A percentile compares a stretch with the other conserved stretches of the same genome.
Evolutionary conservation across 1,140 invertebrate species (phyloP).

Genomic region (Maconellicoccus hirsutus): DNA sequence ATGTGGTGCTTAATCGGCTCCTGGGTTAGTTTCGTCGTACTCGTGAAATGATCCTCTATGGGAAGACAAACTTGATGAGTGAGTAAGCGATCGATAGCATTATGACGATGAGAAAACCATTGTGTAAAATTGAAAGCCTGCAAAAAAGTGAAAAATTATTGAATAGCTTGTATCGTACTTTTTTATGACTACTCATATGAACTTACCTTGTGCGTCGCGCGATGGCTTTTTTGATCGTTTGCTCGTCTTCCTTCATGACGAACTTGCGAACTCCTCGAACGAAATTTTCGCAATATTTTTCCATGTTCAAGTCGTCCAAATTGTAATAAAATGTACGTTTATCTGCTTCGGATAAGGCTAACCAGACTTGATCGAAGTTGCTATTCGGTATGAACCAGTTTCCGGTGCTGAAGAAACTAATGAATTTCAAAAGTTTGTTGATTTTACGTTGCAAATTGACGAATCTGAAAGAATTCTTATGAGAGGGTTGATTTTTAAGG

Average conservation of each 20-base stretch:
- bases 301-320: conserved; percentile 70
- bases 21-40: no score
- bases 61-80: no score
- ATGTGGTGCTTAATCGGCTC: no score
- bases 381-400: conserved; percentile 32
- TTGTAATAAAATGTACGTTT: conserved; percentile 52
- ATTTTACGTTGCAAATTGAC: conserved; percentile 54
- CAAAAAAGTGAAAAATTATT: no score
- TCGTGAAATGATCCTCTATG: no score
- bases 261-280: not conserved
- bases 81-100: no score
- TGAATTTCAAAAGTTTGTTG: conserved; percentile 45
- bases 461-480: conserved; percentile 45
- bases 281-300: conserved; percentile 49
- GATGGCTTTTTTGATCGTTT: not conserved
- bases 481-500: no score
- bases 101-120: no score
- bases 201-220: not conserved
- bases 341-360: conserved; percentile 48
- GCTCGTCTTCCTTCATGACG: not conserved
- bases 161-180: no score
- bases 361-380: conserved; percentile 52
- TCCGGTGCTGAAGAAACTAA: conserved; percentile 27
- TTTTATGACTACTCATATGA: no score
- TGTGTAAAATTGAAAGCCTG: no score